A percentile compares a stretch with the other conserved stretches of the same genome.
Evolutionary conservation across 1,140 invertebrate species (phyloP).

Genomic region (Frieseomelitta varia): DNA sequence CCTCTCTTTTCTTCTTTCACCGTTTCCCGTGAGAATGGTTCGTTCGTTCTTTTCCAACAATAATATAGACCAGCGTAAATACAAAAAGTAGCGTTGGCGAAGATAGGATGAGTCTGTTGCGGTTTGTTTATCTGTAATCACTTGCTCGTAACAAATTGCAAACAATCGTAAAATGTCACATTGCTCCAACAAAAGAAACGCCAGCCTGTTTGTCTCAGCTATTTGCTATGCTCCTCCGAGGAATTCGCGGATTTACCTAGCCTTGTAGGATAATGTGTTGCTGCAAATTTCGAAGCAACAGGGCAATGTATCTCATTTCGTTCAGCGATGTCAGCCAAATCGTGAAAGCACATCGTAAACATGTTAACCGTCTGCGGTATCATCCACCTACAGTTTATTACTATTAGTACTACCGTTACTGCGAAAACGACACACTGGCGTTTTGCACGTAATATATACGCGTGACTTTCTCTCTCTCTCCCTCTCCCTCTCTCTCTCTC

Average conservation of each 20-base stretch:
- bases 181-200: background rate
- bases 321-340: background rate
- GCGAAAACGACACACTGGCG: background rate
- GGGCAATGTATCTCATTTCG: background rate
- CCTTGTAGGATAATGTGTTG: background rate
- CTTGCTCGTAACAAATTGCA: no score
- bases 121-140: background rate
- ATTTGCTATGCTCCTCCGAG: background rate
- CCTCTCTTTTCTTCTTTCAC: no score
- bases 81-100: no score
- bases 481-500: no score
- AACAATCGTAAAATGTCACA: slow-evolving; percentile 19
- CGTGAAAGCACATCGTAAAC: background rate
- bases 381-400: no score
- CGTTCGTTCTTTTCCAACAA: background rate
- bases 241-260: background rate
- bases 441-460: background rate
- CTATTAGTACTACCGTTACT: no score
- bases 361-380: background rate
- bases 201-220: background rate
- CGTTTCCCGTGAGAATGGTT: no score
- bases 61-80: background rate
- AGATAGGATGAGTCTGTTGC: no score
- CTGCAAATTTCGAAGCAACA: background rate
- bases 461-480: no score